Evolutionary conservation across 1,140 invertebrate genomes (phyloP), one percentile per base, ranked within the genome.

Genomic region (Philaenus spumarius): DNA sequence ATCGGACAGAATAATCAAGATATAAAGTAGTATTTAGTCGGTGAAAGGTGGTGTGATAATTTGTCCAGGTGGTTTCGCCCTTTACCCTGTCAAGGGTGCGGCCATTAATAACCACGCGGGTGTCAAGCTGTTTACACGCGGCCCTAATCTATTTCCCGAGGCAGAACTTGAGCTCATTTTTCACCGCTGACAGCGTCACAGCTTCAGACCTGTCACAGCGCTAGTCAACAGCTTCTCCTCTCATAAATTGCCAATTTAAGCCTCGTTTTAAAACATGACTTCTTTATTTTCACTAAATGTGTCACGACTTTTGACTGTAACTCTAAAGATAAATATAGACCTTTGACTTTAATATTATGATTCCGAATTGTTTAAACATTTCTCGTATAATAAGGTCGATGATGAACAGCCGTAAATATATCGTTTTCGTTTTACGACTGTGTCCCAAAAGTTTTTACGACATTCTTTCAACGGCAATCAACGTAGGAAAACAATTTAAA

Each of bases 121-220:
- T 57, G 55, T 57, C 55, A 39, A 47, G 26, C 55, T 57, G 55
- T 57, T 57, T 57, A 57, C 55, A 57, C 55, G 55, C 55, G 43
- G 45, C 45, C 30, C 55, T 57, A 57, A 57, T 57, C 55, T 57
- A 57, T 57, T 57, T 57, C 55, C 55, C 55, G 43, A 30, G 43
- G 43, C 53, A 45, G 53, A 30, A 24, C 47, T 50, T 20, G 15
- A 17, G 24, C 55, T 57, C 55, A 57, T 57, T 57, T 57, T 48
- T 57, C 55, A 57, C 55, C 45, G n/a, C 23, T 57, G 43, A 43
- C 53, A 17, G 24, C 26, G 53, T 43, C 51, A 20, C 34, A 19
- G 51, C 39, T 54, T 34, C 51, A 30, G 9, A 9, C 26, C 26
- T 30, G 26, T 30, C 26, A 30, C 26, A 9, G 26, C 26, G 3